Percentiles rank a stretch among this genome's conserved stretches.
Conservation (phyloP, 1,140 invertebrate genomes). For the Bacillus rossius region DNA sequence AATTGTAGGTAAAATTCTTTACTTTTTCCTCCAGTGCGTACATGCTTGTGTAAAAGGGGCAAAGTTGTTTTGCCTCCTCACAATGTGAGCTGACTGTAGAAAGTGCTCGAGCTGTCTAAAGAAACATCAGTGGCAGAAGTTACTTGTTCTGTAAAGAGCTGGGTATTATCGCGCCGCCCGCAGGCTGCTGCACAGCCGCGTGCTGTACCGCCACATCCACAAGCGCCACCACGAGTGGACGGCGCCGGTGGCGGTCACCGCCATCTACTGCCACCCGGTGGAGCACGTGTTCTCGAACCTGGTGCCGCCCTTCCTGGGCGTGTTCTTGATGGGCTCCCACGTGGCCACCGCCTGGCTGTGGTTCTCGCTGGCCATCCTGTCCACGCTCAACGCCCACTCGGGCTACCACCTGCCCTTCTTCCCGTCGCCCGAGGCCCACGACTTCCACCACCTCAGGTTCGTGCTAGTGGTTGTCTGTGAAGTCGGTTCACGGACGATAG, state of each 20-base stretch:
- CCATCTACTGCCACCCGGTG: constrained; percentile 82
- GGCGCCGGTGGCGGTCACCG: constrained; percentile 75
- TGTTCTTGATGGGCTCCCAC: constrained; percentile 75
- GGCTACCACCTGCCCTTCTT: constrained; percentile 88
- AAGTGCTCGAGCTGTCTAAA: no score
- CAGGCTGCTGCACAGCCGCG: constrained; percentile 69
- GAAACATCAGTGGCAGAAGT: no score
- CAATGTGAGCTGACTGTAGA: no score
- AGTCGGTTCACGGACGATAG: no score
- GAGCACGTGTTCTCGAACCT: constrained; percentile 83
- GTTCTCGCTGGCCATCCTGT: constrained; percentile 72
- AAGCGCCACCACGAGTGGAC: constrained; percentile 86
- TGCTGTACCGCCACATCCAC: constrained; percentile 77
- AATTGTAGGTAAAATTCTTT: no score
- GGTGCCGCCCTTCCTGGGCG: constrained; percentile 71
- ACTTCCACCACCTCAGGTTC: constrained; percentile 87
- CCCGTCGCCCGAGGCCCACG: constrained; percentile 85
- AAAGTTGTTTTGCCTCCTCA: no score
- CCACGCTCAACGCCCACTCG: constrained; percentile 79
- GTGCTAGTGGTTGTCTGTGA: no score
- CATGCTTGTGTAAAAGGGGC: no score
- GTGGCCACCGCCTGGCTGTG: constrained; percentile 78
- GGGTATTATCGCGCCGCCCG: no score
- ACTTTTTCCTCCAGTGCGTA: no score
- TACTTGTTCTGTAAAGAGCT: no score